A percentile compares a stretch with the other conserved stretches of the same genome.
These are phyloP conservation scores for Neomorphus geoffroyi DNA, from an alignment of 2,797 vertebrate genomes.

Conservation along the genomic window DNA sequence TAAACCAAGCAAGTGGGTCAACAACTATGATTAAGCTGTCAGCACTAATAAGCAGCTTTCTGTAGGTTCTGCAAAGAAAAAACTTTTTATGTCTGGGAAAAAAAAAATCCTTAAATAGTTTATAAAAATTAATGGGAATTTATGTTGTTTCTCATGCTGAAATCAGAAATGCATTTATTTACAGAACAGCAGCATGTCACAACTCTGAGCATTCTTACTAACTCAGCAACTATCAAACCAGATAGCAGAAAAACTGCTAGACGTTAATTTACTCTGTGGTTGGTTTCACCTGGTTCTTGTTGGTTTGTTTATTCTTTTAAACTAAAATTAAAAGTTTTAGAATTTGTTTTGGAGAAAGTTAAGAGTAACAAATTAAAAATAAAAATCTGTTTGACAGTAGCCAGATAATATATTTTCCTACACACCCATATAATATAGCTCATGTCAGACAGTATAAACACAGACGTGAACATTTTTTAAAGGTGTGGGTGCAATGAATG, in stretches of 20 bases:
- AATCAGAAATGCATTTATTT: constrained; percentile 39
- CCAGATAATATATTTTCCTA: not conserved
- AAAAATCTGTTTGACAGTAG: not conserved
- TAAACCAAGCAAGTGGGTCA: constrained; percentile 59
- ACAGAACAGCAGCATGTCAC: not conserved
- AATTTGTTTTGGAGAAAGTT: not conserved
- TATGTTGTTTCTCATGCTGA: not conserved
- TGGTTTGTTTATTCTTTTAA: not conserved
- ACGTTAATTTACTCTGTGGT: not conserved
- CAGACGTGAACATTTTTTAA: not conserved
- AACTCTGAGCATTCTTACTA: not conserved
- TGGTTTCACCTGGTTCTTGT: rapidly evolving
- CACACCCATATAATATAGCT: not conserved
- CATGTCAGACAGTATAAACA: not conserved
- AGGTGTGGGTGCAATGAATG: not conserved
- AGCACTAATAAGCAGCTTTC: constrained; percentile 60
- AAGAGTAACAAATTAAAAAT: not conserved
- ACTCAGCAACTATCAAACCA: not conserved
- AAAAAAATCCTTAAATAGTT: not conserved
- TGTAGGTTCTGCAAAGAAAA: constrained; percentile 36
- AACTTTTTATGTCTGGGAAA: not conserved
- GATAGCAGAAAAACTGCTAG: not conserved
- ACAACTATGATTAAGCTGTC: constrained; percentile 68
- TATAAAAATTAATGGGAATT: not conserved
- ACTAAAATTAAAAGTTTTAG: not conserved